Evolutionary conservation across 2,888 invertebrate species (phyloP), one percentile per base, ranked within the genome.

Genomic region (Drosophila diplacantha): DNA sequence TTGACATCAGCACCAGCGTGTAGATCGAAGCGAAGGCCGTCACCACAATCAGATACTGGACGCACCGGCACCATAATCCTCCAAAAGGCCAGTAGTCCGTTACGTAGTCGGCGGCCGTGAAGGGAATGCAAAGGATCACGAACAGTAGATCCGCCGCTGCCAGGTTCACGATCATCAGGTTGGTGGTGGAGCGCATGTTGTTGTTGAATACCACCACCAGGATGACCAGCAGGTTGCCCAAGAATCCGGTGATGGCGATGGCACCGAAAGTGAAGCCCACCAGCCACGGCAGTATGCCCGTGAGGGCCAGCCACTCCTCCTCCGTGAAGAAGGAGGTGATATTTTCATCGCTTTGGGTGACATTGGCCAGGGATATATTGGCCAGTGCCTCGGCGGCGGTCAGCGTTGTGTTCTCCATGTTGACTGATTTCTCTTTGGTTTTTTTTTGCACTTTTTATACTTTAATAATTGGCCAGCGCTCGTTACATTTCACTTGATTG

Each of bases 11-110:
- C 0, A 97, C 96, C 38, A 98, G 89, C 0, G 97, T 97, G 88
- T 97, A 97, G 8, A 97, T 96, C 73, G 96, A 96, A 9, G 95
- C 95, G 84, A 95, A 96, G 4, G 96, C 96, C 5, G 96, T 96
- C 11, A 96, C 96, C 63, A 95, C 94, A 71, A 96, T 95, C 77
- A 96, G 90, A 85, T 97, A 97, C 86, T 97, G 96, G 1, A 96
- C 95, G 22, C 94, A 92, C 87, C 95, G 94, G 89, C 97, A 97
- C 93, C 95, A 96, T 80, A 92, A 88, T 73, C 93, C 92, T 2
- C 97, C 97, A 83, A 97, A 96, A 0, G 96, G 95, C 97, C 97
- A 98, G 75, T 91, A 90, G 1, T 93, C 91, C 77, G 95, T 90
- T 0, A 95, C 93, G 86, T 96, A 97, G 81, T 95, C 95, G 34